A percentile compares a stretch with the other conserved stretches of the same genome.
phyloP scores from a whole-genome alignment of 1,140 invertebrate species.

The Lordiphosa clarofinis region DNA sequence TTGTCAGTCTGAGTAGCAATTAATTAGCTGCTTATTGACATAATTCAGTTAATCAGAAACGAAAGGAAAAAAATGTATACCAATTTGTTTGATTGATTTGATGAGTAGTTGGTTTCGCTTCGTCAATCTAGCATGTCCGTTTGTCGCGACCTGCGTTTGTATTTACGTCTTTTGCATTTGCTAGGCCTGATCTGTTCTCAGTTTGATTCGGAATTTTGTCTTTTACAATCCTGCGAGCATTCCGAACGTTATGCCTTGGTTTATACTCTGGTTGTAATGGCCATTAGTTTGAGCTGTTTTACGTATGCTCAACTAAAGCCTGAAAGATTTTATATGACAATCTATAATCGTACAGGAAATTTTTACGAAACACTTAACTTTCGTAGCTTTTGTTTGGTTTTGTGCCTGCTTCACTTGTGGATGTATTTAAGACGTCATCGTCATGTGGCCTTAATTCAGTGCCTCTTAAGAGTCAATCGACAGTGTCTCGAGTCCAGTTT shows the following conservation, averaged over 20 bases:
- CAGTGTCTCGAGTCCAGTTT: neutral
- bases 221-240: slow-evolving; percentile 17
- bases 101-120: slow-evolving; percentile 1
- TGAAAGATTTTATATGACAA: slow-evolving; percentile 13
- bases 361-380: slow-evolving; percentile 43
- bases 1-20: too few species aligned
- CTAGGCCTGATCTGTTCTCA: slow-evolving; percentile 45
- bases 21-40: slow-evolving; percentile 3
- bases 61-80: slow-evolving; percentile 9
- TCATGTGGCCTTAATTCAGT: slow-evolving; percentile 29
- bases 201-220: slow-evolving; percentile 29
- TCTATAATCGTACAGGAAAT: slow-evolving; percentile 57
- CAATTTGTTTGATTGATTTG: slow-evolving; percentile 27
- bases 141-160: slow-evolving; percentile 38
- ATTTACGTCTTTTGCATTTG: slow-evolving; percentile 27
- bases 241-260: slow-evolving; percentile 32
- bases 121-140: slow-evolving; percentile 36
- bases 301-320: slow-evolving; percentile 28
- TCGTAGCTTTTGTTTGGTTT: slow-evolving; percentile 29
- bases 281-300: slow-evolving; percentile 8
- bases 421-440: slow-evolving; percentile 41
- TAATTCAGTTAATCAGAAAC: slow-evolving; percentile 12
- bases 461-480: slow-evolving; percentile 26
- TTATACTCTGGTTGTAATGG: slow-evolving; percentile 15
- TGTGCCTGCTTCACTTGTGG: slow-evolving; percentile 31